Evolutionary conservation across 2,113 vertebrate species (phyloP), one percentile per base, ranked within the genome.

Genomic region (Phrynocephalus versicolor): DNA sequence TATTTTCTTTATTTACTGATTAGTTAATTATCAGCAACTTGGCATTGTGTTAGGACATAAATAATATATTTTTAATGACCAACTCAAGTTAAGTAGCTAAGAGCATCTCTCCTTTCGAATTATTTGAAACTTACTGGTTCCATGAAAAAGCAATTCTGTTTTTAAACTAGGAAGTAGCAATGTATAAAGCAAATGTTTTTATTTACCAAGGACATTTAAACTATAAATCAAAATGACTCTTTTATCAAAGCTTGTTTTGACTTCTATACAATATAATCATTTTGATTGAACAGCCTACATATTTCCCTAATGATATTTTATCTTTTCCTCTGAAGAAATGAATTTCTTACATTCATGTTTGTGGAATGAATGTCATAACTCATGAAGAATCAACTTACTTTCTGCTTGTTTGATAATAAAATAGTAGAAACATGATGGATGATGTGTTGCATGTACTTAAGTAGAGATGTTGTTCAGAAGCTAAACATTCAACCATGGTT

Each of bases 221-320:
- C 88, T 87, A 93, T 88, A 94, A 94, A 94, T 89, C 21, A 89
- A 94, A 94, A 89, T n/a, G 83, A 51, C 21, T 92, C 87, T 70
- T 77, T 51, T 93, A 84, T 62, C 82, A 93, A 91, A 88, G 65
- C 81, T 82, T 73, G 58, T 41, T 70, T 91, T 92, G 85, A 58
- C 57, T 86, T 93, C 91, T 78, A 90, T 88, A 77, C 81, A 87
- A 85, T 85, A 88, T 81, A 89, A 91, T 88, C 0, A 94, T 94
- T 92, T 79, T 91, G 67, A 92, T 92, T 91, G 92, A 82, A 82
- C 82, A 86, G 88, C 87, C 90, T 94, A 81, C 81, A 89, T 91
- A 91, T 92, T 83, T 93, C 90, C 81, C 82, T 90, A 92, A 94
- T 82, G 90, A 89, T 84, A 93, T 91, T 85, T 79, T 87, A 92